phyloP scores from a whole-genome alignment of 2,797 vertebrate genomes.

The Perodicticus potto region DNA sequence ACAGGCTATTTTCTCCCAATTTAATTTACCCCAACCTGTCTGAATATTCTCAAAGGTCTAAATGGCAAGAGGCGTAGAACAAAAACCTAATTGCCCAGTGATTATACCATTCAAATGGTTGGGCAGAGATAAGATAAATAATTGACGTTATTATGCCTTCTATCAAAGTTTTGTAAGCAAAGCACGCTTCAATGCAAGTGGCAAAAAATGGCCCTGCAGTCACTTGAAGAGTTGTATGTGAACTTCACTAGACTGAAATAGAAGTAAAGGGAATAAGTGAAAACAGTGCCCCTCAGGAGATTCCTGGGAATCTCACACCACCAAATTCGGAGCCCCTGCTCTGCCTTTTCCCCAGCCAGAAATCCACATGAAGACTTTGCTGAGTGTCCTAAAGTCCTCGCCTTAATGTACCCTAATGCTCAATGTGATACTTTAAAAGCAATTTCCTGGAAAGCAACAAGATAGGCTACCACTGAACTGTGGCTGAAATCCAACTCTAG shows the following conservation, averaged over 20 bases:
- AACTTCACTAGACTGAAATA: not conserved
- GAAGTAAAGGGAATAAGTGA: not conserved
- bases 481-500: not conserved
- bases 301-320: not conserved
- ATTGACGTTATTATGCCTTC: not conserved
- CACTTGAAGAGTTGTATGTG: not conserved
- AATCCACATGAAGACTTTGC: not conserved
- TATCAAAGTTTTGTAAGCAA: conserved; percentile 8
- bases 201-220: not conserved
- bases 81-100: not conserved
- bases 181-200: not conserved
- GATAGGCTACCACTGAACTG: not conserved
- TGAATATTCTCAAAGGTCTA: not conserved
- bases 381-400: not conserved
- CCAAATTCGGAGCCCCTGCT: too few relatives aligned
- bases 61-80: not conserved
- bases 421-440: not conserved
- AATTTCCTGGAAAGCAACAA: not conserved
- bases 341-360: not conserved
- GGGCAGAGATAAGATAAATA: not conserved
- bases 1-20: conserved; percentile 3
- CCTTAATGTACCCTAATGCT: not conserved
- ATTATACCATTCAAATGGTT: not conserved
- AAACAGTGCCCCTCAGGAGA: not conserved
- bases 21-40: not conserved